phyloP scores from a whole-genome alignment of 2,888 invertebrate genomes.

The Tolmerus cingulatus region DNA sequence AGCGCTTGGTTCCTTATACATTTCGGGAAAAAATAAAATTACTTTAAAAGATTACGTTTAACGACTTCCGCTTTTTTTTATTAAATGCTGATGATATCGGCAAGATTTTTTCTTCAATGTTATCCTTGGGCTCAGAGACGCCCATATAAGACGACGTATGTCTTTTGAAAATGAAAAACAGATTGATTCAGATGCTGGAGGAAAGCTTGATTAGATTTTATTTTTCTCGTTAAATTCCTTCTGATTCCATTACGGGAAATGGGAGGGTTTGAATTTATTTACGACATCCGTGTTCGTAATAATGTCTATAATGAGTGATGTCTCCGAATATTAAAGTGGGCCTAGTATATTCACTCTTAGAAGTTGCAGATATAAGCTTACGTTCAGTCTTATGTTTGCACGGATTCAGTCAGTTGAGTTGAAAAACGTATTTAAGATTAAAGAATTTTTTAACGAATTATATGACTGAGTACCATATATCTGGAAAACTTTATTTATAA shows the following conservation, averaged over 20 bases:
- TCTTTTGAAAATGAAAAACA: background rate
- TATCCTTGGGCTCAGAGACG: background rate
- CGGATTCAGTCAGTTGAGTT: background rate
- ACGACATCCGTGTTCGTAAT: background rate
- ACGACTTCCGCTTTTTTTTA: background rate
- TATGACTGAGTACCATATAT: too few species aligned
- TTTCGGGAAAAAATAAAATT: background rate
- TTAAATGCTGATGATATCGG: background rate
- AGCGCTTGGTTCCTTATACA: background rate
- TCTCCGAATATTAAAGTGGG: background rate
- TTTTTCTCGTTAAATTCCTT: background rate
- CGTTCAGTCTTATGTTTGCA: background rate
- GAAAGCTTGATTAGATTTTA: background rate
- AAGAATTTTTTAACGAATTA: too few species aligned
- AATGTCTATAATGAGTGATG: background rate
- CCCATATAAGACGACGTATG: background rate
- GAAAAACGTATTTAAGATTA: too few species aligned
- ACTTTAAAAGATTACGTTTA: background rate
- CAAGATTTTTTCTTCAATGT: background rate
- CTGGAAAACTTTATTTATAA: too few species aligned
- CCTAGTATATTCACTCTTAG: background rate
- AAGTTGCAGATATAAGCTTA: background rate
- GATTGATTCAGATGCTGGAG: background rate
- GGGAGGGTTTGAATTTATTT: background rate
- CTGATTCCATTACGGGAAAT: background rate